Evolutionary conservation across 2,113 vertebrate genomes (phyloP).

Genomic region (Oncorhynchus keta): DNA sequence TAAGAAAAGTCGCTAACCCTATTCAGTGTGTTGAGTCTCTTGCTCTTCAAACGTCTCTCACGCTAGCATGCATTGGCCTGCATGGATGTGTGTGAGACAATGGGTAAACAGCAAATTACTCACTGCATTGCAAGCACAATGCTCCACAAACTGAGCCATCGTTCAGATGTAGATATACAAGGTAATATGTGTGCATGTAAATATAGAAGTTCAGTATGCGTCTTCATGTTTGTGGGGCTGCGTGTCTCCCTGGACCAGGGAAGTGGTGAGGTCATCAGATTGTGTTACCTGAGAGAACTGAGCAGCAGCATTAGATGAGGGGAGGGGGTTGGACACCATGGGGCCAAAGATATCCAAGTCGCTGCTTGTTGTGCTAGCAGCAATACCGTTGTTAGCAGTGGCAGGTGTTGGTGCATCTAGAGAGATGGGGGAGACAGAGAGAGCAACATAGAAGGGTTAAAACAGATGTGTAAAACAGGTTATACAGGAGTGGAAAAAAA

Average conservation of each 20-base stretch:
- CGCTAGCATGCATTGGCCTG: too few species aligned
- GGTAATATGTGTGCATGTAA: neutral
- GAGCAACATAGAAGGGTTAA: too few species aligned
- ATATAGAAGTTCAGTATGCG: neutral
- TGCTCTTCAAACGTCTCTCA: too few species aligned
- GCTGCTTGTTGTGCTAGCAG: conserved; percentile 75
- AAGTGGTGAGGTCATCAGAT: neutral
- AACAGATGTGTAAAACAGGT: neutral
- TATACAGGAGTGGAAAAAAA: neutral
- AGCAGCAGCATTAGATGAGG: conserved; percentile 72
- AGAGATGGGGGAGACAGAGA: too few species aligned
- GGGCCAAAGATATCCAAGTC: conserved; percentile 98
- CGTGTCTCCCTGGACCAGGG: neutral
- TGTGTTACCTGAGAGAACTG: conserved; percentile 69
- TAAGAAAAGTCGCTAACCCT: neutral
- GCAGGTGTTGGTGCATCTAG: conserved; percentile 83
- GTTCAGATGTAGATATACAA: too few species aligned
- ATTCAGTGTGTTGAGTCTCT: too few species aligned
- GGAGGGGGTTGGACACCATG: conserved; percentile 98
- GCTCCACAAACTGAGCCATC: too few species aligned
- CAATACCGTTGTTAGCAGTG: conserved; percentile 76
- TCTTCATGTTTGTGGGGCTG: neutral
- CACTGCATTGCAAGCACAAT: too few species aligned
- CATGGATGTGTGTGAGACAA: neutral
- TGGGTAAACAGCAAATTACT: neutral